These are phyloP conservation scores for Felis chaus DNA, from an alignment of 2,113 vertebrate genomes.

Conservation along the genomic window DNA sequence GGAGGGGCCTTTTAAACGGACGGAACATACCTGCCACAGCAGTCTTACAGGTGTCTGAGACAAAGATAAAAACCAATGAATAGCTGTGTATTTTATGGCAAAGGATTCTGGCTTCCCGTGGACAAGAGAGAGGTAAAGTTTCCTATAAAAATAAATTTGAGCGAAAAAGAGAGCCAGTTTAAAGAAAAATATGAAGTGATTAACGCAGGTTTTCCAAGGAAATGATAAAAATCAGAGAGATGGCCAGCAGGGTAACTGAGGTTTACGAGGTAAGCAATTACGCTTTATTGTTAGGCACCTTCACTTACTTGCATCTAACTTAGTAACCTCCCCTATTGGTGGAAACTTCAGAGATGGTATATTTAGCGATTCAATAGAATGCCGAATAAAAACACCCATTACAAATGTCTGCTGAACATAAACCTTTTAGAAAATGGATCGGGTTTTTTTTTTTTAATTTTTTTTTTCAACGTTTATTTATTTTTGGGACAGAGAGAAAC, in stretches of 20 bases:
- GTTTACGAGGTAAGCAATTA: not conserved
- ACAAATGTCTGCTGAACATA: not conserved
- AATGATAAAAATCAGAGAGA: not conserved
- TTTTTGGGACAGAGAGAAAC: no score
- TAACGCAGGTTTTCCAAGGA: not conserved
- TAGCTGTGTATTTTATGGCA: not conserved
- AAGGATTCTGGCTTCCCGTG: not conserved
- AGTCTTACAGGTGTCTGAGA: not conserved
- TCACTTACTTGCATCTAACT: not conserved
- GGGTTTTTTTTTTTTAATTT: not conserved
- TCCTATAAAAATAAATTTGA: not conserved
- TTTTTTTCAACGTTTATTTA: no score
- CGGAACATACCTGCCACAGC: not conserved
- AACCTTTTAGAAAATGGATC: not conserved
- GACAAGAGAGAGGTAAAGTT: not conserved
- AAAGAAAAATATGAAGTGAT: not conserved
- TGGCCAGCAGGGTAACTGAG: not conserved
- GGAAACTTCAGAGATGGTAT: not conserved
- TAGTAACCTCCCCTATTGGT: not conserved
- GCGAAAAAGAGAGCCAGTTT: not conserved
- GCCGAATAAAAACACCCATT: not conserved
- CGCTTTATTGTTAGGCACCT: not conserved
- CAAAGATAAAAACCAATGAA: not conserved
- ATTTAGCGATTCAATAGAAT: not conserved
- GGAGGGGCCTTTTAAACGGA: not conserved